A percentile compares a stretch with the other conserved stretches of the same genome.
phyloP scores from a whole-genome alignment of 2,113 vertebrate genomes.

The Mirounga angustirostris region DNA sequence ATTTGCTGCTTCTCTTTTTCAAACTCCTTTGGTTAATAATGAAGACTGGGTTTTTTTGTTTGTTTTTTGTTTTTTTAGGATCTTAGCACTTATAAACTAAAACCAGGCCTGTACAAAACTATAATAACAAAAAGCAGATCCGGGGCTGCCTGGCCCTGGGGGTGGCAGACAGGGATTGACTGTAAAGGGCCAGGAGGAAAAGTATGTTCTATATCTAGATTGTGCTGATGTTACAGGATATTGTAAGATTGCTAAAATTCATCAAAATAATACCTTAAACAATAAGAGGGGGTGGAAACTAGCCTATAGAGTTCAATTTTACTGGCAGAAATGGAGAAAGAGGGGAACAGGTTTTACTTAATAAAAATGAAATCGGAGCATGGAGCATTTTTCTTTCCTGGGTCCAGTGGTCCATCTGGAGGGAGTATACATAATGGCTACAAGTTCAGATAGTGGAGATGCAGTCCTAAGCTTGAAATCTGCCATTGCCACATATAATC shows the following conservation, averaged over 20 bases:
- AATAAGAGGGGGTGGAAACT: not conserved
- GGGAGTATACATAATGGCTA: not conserved
- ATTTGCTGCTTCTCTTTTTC: not conserved
- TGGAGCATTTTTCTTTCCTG: not conserved
- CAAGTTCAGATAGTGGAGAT: not conserved
- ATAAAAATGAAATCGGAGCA: not conserved
- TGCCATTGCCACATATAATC: not conserved
- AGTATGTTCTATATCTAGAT: not conserved
- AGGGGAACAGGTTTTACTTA: not conserved
- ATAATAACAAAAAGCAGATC: not conserved
- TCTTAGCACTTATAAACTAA: not conserved
- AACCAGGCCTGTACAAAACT: not conserved
- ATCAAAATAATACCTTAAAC: slow-evolving; percentile 32
- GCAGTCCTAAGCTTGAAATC: not conserved
- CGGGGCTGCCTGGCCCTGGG: not conserved
- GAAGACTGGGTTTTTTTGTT: not conserved
- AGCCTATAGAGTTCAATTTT: not conserved
- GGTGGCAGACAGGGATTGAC: not conserved
- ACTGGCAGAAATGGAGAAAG: not conserved
- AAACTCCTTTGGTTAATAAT: not conserved
- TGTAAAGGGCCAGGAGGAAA: not conserved
- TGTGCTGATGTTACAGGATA: not conserved
- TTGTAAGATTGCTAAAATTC: not conserved
- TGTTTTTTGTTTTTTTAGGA: not conserved
- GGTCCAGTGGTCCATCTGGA: not conserved